Evolutionary conservation across 2,888 invertebrate species (phyloP).

Genomic region (Drosophila pseudotalamancana): DNA sequence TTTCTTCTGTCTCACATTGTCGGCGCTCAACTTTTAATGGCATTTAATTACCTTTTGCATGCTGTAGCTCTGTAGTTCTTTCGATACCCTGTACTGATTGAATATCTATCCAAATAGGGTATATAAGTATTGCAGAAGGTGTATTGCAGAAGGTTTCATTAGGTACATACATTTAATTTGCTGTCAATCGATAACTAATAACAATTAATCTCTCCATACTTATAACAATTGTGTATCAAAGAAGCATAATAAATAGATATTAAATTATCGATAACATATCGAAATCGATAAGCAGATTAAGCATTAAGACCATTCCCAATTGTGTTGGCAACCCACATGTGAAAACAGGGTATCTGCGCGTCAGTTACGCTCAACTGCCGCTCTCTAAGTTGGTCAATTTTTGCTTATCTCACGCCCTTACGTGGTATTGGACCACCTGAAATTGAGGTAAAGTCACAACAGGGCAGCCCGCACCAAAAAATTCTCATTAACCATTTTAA

Average conservation of each 20-base stretch:
- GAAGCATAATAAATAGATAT: no score
- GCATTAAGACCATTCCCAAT: no score
- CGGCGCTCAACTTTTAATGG: constrained; percentile 62
- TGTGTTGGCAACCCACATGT: neutral
- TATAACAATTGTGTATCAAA: no score
- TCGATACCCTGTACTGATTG: constrained; percentile 1
- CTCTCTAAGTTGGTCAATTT: neutral
- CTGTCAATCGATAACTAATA: no score
- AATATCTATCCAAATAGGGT: neutral
- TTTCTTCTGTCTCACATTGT: constrained; percentile 44
- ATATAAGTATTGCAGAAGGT: neutral
- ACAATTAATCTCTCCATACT: no score
- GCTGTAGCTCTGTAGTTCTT: constrained; percentile 10
- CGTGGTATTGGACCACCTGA: constrained; percentile 62
- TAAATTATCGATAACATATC: no score
- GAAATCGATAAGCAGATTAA: no score
- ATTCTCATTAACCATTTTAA: constrained; percentile 33
- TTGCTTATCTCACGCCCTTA: constrained; percentile 62
- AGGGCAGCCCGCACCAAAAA: constrained; percentile 7
- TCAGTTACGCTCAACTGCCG: neutral
- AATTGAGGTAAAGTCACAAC: constrained; percentile 18
- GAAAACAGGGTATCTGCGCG: neutral
- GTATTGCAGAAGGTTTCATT: neutral
- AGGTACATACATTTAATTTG: no score
- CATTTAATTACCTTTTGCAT: constrained; percentile 75